Evolutionary conservation across 1,140 invertebrate genomes (phyloP), one percentile per base, ranked within the genome.

Genomic region (Papilio dardanus): DNA sequence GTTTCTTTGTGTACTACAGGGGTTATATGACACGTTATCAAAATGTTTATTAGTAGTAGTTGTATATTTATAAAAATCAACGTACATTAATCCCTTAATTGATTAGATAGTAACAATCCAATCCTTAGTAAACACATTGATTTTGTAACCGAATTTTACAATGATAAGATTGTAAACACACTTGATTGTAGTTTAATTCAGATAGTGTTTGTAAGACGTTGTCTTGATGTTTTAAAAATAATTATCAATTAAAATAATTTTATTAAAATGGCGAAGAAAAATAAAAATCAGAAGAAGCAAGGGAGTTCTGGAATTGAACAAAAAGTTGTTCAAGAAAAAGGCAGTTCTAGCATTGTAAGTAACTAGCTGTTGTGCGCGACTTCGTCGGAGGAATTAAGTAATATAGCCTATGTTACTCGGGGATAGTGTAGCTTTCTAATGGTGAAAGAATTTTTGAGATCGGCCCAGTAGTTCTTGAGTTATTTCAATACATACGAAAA

Each of bases 191-290:
- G 81, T 82, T 28, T 75, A 66, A 77, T 79, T 76, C 74, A 67
- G 65, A 37, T 58, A 10, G 30, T 74, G 46, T 76, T 6, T 24
- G 30, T 21, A 24, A 76, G 73, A 77, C 42, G 35, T 30, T 50
- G 10, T 24, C 19, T 14, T 21, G 12, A 24, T 12, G 50, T 54
- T 19, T 10, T 54, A 24, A 19, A 24, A 24, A 50, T 40, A 40
- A 3, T 46, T 46, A 19, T n/a, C n/a, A n/a, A n/a, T 21, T 54
- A 2, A n/a, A 54, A 50, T 24, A 74, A n/a, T 37, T 58, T 40
- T 21, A 28, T 40, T 21, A 77, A 76, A 79, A 83, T 81, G 79
- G 76, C 77, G 28, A 67, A 68, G 14, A 83, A 81, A 65, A 79
- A 54, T 71, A 79, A 81, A 71, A 71, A 6, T 0, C 50, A 54